Conservation (phyloP, 2,888 invertebrate genomes). For the Drosophila koepferae region DNA sequence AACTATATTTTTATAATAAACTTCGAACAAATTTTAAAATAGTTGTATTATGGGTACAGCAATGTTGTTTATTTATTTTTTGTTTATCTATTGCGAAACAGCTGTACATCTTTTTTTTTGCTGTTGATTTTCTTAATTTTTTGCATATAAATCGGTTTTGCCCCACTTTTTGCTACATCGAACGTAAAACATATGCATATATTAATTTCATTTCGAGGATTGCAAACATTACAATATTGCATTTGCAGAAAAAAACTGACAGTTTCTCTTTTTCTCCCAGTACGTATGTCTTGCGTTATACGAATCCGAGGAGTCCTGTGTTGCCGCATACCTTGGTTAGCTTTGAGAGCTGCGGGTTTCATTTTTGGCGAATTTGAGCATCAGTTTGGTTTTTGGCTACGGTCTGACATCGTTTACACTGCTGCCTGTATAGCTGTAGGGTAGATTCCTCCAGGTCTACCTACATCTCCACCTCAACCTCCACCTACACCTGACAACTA, state of each 20-base stretch:
- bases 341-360: slow-evolving; percentile 49
- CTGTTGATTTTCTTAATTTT: slow-evolving; percentile 51
- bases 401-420: slow-evolving; percentile 58
- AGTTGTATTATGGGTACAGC: neutral
- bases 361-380: slow-evolving; percentile 58
- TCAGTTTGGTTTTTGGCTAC: slow-evolving; percentile 67
- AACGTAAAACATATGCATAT: slow-evolving; percentile 73
- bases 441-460: slow-evolving; percentile 16
- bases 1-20: too few relatives aligned
- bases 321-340: slow-evolving; percentile 47
- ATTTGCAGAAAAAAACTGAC: slow-evolving; percentile 58
- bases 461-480: neutral
- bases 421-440: slow-evolving; percentile 43
- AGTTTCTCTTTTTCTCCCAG: neutral
- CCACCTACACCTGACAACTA: neutral
- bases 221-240: slow-evolving; percentile 73
- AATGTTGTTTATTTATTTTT: neutral
- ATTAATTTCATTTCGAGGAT: slow-evolving; percentile 71
- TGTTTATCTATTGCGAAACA: neutral
- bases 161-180: slow-evolving; percentile 32
- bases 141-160: slow-evolving; percentile 34
- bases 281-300: slow-evolving; percentile 46
- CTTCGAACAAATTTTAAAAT: neutral
- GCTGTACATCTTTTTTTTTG: neutral
- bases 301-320: slow-evolving; percentile 37